A percentile compares a stretch with the other conserved stretches of the same genome.
These are phyloP conservation scores for Machimus atricapillus DNA, from an alignment of 2,888 invertebrate genomes.

Conservation along the genomic window DNA sequence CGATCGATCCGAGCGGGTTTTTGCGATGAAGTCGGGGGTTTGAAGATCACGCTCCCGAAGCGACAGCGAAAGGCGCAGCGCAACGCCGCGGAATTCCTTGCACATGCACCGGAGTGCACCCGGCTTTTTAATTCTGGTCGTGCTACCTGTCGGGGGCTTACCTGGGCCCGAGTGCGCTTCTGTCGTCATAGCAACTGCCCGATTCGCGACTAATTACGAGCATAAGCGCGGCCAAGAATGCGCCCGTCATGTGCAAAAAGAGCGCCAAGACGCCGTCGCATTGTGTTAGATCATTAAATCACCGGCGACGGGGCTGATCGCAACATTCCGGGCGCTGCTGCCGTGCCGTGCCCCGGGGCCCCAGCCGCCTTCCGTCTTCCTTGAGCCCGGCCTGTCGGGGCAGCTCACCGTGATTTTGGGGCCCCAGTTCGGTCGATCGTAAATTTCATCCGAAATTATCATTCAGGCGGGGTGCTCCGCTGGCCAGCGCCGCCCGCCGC, in stretches of 20 bases:
- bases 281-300: background rate
- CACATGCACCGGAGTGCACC: background rate
- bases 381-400: background rate
- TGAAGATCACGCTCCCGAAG: background rate
- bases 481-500: background rate
- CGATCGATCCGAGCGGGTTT: background rate
- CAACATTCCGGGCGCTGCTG: background rate
- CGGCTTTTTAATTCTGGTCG: background rate
- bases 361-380: constrained; percentile 16
- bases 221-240: background rate
- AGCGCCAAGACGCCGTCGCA: background rate
- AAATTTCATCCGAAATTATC: constrained; percentile 13
- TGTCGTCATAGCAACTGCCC: background rate
- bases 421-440: background rate
- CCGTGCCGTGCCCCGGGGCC: background rate
- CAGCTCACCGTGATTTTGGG: constrained; percentile 6
- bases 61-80: background rate
- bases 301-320: background rate
- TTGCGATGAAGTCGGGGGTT: background rate
- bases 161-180: background rate
- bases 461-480: constrained; percentile 12
- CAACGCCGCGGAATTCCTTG: background rate
- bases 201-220: background rate
- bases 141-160: background rate
- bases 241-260: constrained; percentile 11